Base-by-base conservation (phyloP, 1,140 invertebrate genomes). In the Steinernema feltiae region DNA sequence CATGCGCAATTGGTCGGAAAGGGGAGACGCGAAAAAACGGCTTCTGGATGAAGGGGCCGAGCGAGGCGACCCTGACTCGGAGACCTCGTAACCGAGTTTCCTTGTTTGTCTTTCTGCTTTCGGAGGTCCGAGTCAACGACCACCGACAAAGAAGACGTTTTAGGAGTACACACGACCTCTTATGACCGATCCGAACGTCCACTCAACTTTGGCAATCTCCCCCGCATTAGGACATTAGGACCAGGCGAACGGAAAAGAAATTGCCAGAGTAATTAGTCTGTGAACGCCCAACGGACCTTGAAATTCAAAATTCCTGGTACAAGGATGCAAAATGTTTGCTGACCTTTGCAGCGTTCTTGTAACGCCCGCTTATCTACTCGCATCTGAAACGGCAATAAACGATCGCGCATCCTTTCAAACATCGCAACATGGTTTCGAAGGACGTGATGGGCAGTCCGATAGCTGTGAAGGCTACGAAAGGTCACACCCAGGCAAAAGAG, bases 321-420 rank as follows among this genome's bases (percentile, higher is more conserved):
- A 41, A 41, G 35, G 35, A 41, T 41, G 35, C 35, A 41, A 41
- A 41, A 41, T 18, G 35, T 41, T 7, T 41, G 35, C 35, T 41
- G 35, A 41, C 35, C 35, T 41, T 18, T 41, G 35, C 35, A 7
- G 7, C 35, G 7, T 18, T 7, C 35, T 41, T 18, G 35, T 18
- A 18, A 41, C 35, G 35, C 7, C 53, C 53, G 53, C 53, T 63
- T 63, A 63, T 63, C 53, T 63, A 17, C 53, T 63, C 12, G 24
- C 53, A 63, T 15, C 53, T n/a, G 53, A 15, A 63, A 63, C 53
- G 53, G 53, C 53, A 63, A 63, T 63, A 63, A 63, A 63, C 53
- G 12, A 12, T 15, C 41, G 53, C 53, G 53, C 15, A 63, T 27
- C 15, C 53, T 63, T 63, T 63, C 53, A 63, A 63, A 63, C 53